Base-by-base conservation (phyloP, 2,888 invertebrate genomes). In the Trichopria drosophilae region DNA sequence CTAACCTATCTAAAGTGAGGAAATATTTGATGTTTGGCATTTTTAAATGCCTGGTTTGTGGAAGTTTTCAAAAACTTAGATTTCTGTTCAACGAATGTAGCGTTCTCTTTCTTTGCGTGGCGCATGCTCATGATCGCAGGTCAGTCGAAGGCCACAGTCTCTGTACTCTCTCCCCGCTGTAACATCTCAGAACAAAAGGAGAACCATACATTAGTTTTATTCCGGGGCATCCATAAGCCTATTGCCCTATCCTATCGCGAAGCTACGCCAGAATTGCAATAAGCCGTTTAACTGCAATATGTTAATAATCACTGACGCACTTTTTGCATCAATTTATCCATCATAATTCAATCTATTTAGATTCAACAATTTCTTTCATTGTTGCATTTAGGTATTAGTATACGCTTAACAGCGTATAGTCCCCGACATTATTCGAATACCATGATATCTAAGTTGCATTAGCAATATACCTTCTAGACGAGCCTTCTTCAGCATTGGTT, bases 141-240 rank as follows among this genome's bases (percentile, higher is more conserved):
- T 74, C 73, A 74, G 73, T 72, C 69, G 73, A 71, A 74, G 75
- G 73, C 75, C 73, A 73, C 71, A 72, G 73, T 73, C 71, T 74
- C 73, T 74, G 75, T 75, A 74, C 71, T 71, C 73, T 74, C 73
- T 72, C 71, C 70, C 73, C 68, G 69, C 78, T 78, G 78, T 76
- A 78, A 78, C 77, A 78, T 76, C 77, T 77, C 77, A 78, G 77
- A 77, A 78, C 77, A 77, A 75, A 77, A 78, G 75, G 76, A 77
- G 77, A 76, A 76, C 73, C 71, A 73, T 72, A 74, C 69, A 78
- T 78, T 78, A 78, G 77, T 78, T 69, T 73, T 67, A 67, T 67
- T 69, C 58, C 66, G 67, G 68, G 68, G 66, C 68, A 65, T n/a
- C 63, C 60, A 58, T 54, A 67, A 61, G 63, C 60, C 64, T 62